Conservation (phyloP, 2,797 vertebrate genomes). For the Sylvilagus floridanus region DNA sequence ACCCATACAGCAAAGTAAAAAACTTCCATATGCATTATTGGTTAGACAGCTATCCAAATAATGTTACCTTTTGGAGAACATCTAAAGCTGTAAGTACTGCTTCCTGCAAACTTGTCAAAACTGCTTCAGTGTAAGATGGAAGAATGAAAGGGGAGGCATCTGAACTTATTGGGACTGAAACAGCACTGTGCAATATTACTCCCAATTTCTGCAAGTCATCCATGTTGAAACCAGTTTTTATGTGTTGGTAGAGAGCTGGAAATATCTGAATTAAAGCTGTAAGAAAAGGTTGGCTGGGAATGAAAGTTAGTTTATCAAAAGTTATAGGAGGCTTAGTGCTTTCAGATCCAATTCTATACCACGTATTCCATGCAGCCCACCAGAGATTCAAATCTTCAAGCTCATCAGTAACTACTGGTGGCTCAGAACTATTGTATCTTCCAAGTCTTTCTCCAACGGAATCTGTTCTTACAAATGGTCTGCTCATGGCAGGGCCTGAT, state of each 20-base stretch:
- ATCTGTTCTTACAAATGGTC: slow-evolving; percentile 95
- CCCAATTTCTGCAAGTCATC: slow-evolving; percentile 97
- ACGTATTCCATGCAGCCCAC: slow-evolving; percentile 99
- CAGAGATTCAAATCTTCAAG: slow-evolving; percentile 96
- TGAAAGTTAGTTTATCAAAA: slow-evolving; percentile 95
- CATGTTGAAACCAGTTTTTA: slow-evolving; percentile 98
- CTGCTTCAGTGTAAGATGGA: slow-evolving; percentile 98
- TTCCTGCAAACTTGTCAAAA: slow-evolving; percentile 98
- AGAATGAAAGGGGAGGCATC: slow-evolving; percentile 99
- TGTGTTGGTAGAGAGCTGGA: slow-evolving; percentile 98
- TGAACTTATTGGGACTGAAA: slow-evolving; percentile 99
- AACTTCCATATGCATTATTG: slow-evolving; percentile 2
- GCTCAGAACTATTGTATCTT: slow-evolving; percentile 91
- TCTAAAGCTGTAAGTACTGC: slow-evolving; percentile 97
- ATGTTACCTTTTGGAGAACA: slow-evolving; percentile 96
- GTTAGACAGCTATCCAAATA: slow-evolving; percentile 65
- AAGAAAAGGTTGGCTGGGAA: slow-evolving; percentile 99
- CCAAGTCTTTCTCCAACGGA: slow-evolving; percentile 95
- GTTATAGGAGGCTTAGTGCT: slow-evolving; percentile 94
- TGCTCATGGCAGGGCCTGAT: slow-evolving; percentile 92
- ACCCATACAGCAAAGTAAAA: slow-evolving; percentile 25
- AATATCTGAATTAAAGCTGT: slow-evolving; percentile 99
- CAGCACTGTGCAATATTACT: slow-evolving; percentile 96
- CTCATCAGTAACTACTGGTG: slow-evolving; percentile 90
- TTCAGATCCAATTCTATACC: slow-evolving; percentile 97